These are phyloP conservation scores for Crenuchus spilurus DNA, from an alignment of 2,797 vertebrate genomes.

Conservation along the genomic window DNA sequence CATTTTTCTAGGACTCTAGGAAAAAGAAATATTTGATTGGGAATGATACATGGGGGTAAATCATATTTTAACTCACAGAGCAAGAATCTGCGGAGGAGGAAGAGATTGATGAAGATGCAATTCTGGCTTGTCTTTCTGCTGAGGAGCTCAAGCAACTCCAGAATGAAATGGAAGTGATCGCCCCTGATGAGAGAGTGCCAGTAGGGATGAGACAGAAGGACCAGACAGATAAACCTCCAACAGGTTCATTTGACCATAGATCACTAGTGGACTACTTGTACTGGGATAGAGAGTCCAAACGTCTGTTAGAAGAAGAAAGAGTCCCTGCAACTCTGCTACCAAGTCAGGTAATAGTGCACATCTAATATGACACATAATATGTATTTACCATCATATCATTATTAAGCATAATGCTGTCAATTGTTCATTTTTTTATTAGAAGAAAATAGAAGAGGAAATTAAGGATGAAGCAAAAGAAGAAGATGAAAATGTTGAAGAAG, in stretches of 20 bases:
- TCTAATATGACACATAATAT: too few relatives aligned
- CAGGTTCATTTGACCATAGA: constrained; percentile 90
- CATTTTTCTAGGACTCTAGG: too few relatives aligned
- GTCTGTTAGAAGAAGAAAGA: constrained; percentile 92
- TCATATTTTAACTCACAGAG: too few relatives aligned
- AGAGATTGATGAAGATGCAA: constrained; percentile 93
- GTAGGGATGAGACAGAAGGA: constrained; percentile 94
- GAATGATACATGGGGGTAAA: too few relatives aligned
- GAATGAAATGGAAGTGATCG: constrained; percentile 94
- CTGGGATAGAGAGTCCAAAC: constrained; percentile 93
- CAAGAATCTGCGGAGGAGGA: constrained; percentile 72
- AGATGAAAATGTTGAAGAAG: constrained; percentile 50
- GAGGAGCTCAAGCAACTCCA: constrained; percentile 94
- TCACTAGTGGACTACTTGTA: constrained; percentile 94
- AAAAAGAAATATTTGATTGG: too few relatives aligned
- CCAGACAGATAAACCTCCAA: constrained; percentile 92
- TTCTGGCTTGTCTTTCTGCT: constrained; percentile 91
- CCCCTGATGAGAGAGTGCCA: constrained; percentile 89
- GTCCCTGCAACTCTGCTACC: constrained; percentile 88
- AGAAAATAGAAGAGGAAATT: constrained; percentile 61
- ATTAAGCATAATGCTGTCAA: neutral
- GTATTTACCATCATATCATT: too few relatives aligned
- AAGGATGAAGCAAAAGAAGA: constrained; percentile 68
- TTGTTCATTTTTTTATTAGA: constrained; percentile 65
- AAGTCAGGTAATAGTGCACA: constrained; percentile 84